Evolutionary conservation across 2,888 invertebrate genomes (phyloP), one percentile per base, ranked within the genome.

Genomic region (Eupithecia inturbata): DNA sequence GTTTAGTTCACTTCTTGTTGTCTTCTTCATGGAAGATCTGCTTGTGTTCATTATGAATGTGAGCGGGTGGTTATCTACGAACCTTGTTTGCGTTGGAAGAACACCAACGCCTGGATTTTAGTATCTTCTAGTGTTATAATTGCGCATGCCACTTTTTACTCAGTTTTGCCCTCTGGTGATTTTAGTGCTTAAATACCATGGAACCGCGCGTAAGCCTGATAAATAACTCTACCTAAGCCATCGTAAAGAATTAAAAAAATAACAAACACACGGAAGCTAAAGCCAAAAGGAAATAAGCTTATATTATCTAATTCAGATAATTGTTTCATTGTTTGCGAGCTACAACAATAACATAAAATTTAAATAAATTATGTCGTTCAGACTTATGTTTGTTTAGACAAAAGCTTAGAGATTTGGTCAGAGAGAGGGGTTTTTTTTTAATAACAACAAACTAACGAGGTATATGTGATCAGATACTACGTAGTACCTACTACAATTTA

Each of bases 321-420:
- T 88, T 88, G 87, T 88, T 86, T 86, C 79, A 87, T 87, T 88
- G 86, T 53, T 72, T 63, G 70, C 75, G 49, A 69, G 68, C 60
- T 74, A 57, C 57, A 31, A 31, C 53, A 53, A 53, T 22, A 22
- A 53, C 53, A 53, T 53, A 57, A 57, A 22, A 57, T 57, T 57
- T 57, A 26, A 57, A 57, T 57, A 57, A 57, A 57, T 57, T 57
- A 57, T 57, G 26, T 1, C 14, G 0, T n/a, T n/a, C n/a, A n/a
- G 57, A 57, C 22, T 57, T 57, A 26, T 57, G 14, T 57, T 57
- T 57, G 14, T 53, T 57, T 4, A 57, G 57, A 57, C 12, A 26
- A 57, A 57, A 26, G 57, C 57, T 57, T 57, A 26, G 57, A 12
- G 26, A 26, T 26, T 57, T 26, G 12, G 14, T 14, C 14, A 14